Evolutionary conservation across 2,113 vertebrate species (phyloP).

Genomic region (Dolichallabes microphthalmus): DNA sequence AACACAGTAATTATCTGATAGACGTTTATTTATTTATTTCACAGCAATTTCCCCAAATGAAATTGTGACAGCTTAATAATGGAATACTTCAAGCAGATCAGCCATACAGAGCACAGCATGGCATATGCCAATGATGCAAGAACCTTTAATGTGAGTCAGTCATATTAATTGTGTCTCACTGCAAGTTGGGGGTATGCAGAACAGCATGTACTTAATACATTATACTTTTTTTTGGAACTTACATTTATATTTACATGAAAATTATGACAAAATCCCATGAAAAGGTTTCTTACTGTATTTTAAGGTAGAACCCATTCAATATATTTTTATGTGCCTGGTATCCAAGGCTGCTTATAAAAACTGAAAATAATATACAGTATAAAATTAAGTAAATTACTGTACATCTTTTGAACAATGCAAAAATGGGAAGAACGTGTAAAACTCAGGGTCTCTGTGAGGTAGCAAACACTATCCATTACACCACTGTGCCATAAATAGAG

Average conservation of each 20-base stretch:
- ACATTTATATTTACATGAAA: background rate
- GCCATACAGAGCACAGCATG: constrained; percentile 48
- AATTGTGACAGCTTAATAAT: constrained; percentile 62
- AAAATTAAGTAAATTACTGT: background rate
- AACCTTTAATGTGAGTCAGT: constrained; percentile 64
- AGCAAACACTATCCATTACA: background rate
- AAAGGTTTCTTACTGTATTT: background rate
- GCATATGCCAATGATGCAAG: constrained; percentile 48
- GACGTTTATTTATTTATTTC: constrained; percentile 15
- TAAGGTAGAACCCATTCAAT: background rate
- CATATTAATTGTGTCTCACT: constrained; percentile 61
- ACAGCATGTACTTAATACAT: constrained; percentile 7
- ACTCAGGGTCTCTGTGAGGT: background rate
- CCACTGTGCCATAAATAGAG: background rate
- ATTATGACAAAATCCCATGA: background rate
- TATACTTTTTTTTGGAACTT: background rate
- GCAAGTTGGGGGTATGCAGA: constrained; percentile 41
- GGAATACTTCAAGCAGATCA: constrained; percentile 58
- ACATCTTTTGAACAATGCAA: too few relatives aligned
- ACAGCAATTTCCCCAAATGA: constrained; percentile 49
- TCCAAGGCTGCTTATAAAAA: background rate
- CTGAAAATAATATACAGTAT: too few relatives aligned
- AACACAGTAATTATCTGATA: constrained; percentile 54
- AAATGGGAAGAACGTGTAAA: background rate
- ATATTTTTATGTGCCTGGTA: background rate